Evolutionary conservation across 1,140 invertebrate species (phyloP).

Genomic region (Pantala flavescens): DNA sequence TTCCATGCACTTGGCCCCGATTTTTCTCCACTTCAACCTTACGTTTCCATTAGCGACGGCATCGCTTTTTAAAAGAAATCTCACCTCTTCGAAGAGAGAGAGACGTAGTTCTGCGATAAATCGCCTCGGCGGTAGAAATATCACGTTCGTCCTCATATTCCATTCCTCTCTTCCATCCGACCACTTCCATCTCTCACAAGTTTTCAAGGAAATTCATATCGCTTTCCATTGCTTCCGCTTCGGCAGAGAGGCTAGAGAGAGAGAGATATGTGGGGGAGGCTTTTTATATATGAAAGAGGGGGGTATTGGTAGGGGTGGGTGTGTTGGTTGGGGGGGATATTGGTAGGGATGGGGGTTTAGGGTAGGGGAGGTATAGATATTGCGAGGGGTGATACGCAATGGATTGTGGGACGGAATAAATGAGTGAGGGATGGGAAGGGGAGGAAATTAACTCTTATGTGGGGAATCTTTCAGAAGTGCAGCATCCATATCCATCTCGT

Average conservation of each 20-base stretch:
- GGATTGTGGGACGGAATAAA: not conserved
- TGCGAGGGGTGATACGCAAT: not conserved
- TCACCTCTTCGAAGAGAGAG: no score
- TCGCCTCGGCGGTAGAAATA: no score
- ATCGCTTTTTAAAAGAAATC: no score
- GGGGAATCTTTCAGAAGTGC: not conserved
- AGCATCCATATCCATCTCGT: constrained; percentile 8
- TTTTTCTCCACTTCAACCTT: no score
- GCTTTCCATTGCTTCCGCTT: not conserved
- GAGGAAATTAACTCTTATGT: constrained; percentile 3
- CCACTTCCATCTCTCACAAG: not conserved
- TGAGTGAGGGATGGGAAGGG: not conserved
- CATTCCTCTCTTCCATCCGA: not conserved
- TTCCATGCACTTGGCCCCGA: no score
- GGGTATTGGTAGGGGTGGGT: not conserved
- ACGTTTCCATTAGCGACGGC: no score
- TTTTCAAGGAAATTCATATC: constrained; percentile 5
- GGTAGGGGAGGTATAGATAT: not conserved
- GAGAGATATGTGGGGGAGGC: not conserved
- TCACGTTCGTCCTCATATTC: not conserved
- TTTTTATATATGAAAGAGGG: not conserved
- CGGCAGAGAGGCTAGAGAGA: not conserved
- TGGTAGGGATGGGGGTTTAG: not conserved
- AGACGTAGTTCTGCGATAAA: no score
- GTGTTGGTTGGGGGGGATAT: not conserved